Conservation (phyloP, 1,140 invertebrate species). For the Drosophila sulfurigaster region DNA sequence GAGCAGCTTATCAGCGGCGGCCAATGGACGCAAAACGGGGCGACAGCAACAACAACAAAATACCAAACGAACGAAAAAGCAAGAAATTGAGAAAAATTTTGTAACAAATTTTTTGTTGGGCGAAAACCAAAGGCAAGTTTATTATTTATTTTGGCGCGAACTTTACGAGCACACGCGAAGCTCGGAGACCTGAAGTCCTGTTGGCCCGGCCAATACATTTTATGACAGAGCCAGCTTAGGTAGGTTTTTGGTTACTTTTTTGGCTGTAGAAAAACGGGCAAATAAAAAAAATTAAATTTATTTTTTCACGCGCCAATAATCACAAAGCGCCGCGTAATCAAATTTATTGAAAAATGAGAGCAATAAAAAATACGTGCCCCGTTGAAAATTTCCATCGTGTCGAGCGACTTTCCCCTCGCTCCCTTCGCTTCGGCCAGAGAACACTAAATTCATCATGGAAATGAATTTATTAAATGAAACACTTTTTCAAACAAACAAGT, state of each 20-base stretch:
- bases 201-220: constrained; percentile 60
- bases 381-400: constrained; percentile 20
- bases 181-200: constrained; percentile 21
- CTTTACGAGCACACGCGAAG: constrained; percentile 69
- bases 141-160: constrained; percentile 81
- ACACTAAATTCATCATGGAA: constrained; percentile 47
- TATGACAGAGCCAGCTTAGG: constrained; percentile 71
- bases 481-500: constrained; percentile 13
- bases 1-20: constrained; percentile 59
- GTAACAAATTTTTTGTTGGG: constrained; percentile 53
- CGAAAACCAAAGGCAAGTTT: constrained; percentile 64
- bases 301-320: constrained; percentile 83
- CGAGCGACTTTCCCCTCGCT: constrained; percentile 5
- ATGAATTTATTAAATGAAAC: constrained; percentile 40
- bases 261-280: constrained; percentile 13
- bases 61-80: constrained; percentile 16
- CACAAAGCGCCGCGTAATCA: constrained; percentile 82
- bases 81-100: constrained; percentile 47
- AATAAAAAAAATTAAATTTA: constrained; percentile 73
- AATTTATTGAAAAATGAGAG: constrained; percentile 83
- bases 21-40: constrained; percentile 56
- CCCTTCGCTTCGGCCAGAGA: not conserved
- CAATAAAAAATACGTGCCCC: constrained; percentile 68
- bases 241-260: constrained; percentile 10
- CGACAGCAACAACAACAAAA: constrained; percentile 22